Base-by-base conservation (phyloP, 1,140 invertebrate species). In the Melipona quadrifasciata region DNA sequence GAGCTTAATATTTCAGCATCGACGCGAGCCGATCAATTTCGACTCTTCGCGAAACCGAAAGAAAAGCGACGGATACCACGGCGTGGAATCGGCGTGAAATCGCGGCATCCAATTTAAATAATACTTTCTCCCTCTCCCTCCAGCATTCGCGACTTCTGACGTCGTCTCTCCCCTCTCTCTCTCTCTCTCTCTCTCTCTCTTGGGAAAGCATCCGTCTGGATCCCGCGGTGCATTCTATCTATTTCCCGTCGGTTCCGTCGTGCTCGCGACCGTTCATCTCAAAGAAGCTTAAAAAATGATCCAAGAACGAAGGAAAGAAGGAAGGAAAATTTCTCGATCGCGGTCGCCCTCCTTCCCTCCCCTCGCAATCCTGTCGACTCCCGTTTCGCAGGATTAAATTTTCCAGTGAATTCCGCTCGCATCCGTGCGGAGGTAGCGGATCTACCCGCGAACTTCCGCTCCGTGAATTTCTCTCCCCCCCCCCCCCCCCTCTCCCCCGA, bases 71-170 rank as follows among this genome's bases (percentile, higher is more conserved):
- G 83, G 79, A 74, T n/a, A n/a, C n/a, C n/a, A 6, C 65, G 68
- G 82, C 55, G 70, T 87, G 70, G 80, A 79, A 90, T 84, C 91
- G 88, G 83, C 88, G 87, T 77, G 39, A 8, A 86, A 89, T 88
- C 88, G 87, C 80, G 75, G 87, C 83, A 92, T 93, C 90, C 89
- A 93, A 93, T 93, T 92, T 93, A 92, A 92, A 90, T 87, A 89
- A 90, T 90, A 91, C 88, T 81, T 71, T 79, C 77, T 73, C 64
- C 78, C 79, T 57, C 58, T 31, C n/a, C 55, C 31, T 31, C 68
- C 77, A 39, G 39, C 39, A 39, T 82, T 73, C 53, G 57, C 55
- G 68, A 65, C 53, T 77, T 78, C 58, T 55, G 65, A 70, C 67
- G 80, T 88, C 67, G 57, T 58, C 58, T 6, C 39, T 11, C 6